Evolutionary conservation across 2,113 vertebrate genomes (phyloP).

Genomic region (Polypterus bichir): DNA sequence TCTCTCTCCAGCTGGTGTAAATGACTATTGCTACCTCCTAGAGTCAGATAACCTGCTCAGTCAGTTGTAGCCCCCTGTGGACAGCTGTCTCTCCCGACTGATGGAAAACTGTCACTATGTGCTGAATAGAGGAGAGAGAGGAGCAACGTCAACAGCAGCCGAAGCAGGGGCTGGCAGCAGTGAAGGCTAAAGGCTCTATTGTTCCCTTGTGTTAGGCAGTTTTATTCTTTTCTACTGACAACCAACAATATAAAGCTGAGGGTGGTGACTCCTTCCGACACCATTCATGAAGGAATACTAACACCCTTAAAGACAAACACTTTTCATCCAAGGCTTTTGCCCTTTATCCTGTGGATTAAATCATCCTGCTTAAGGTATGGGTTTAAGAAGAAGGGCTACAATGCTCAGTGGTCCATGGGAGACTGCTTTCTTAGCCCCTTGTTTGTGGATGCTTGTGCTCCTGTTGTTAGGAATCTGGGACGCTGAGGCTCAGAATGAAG

Average conservation of each 20-base stretch:
- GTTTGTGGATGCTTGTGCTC: slow-evolving; percentile 48
- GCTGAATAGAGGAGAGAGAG: slow-evolving; percentile 40
- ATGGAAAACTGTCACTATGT: slow-evolving; percentile 41
- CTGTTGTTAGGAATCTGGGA: slow-evolving; percentile 49
- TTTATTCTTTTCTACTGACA: slow-evolving; percentile 34
- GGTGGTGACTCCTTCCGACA: slow-evolving; percentile 15
- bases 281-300: slow-evolving; percentile 20
- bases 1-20: slow-evolving; percentile 47
- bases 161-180: slow-evolving; percentile 25
- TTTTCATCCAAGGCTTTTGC: slow-evolving; percentile 8
- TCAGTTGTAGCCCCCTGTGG: slow-evolving; percentile 58
- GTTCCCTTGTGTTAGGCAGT: slow-evolving; percentile 47
- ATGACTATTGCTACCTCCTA: slow-evolving; percentile 45
- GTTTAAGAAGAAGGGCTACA: slow-evolving; percentile 37
- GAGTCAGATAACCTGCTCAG: slow-evolving; percentile 52
- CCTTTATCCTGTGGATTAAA: slow-evolving; percentile 38
- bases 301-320: slow-evolving; percentile 5
- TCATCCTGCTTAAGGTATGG: slow-evolving; percentile 59
- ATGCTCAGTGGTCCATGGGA: slow-evolving; percentile 30
- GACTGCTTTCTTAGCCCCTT: slow-evolving; percentile 16
- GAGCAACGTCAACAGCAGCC: slow-evolving; percentile 14
- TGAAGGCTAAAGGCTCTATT: slow-evolving; percentile 48
- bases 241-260: slow-evolving; percentile 38
- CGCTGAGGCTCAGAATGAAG: slow-evolving; percentile 51
- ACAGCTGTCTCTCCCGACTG: slow-evolving; percentile 47